phyloP scores from a whole-genome alignment of 37 sponge, comb jelly and placozoan species.

The Ephydatia muelleri region DNA sequence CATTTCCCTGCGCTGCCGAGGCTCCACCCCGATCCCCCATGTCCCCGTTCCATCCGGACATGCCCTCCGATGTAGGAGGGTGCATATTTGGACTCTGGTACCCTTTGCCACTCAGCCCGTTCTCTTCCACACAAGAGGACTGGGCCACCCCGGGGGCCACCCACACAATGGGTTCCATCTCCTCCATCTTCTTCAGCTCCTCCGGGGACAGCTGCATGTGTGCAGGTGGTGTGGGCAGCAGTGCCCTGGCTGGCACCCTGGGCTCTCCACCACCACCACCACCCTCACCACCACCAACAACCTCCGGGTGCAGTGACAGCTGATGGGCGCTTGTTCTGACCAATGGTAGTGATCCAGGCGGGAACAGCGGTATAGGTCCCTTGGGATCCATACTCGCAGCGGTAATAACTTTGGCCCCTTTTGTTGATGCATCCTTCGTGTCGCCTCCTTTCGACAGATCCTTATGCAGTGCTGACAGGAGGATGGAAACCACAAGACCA shows the following conservation, averaged over 20 bases:
- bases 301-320: neutral
- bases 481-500: neutral
- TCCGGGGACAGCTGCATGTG: constrained; percentile 14
- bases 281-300: neutral
- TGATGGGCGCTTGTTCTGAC: neutral
- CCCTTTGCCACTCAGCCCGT: neutral
- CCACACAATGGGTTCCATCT: constrained; percentile 36
- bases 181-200: constrained; percentile 19
- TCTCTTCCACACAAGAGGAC: neutral
- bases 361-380: neutral
- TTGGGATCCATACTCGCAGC: neutral
- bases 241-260: neutral
- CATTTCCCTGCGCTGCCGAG: neutral
- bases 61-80: neutral
- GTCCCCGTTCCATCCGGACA: constrained; percentile 18
- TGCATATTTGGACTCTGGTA: neutral
- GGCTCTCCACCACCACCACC: neutral
- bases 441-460: neutral
- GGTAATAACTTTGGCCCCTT: neutral
- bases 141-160: constrained; percentile 16
- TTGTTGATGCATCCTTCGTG: neutral
- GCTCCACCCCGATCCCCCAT: neutral
- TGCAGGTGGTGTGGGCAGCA: constrained; percentile 52
- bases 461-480: neutral
- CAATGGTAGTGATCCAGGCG: neutral